A percentile compares a stretch with the other conserved stretches of the same genome.
phyloP scores from a whole-genome alignment of 2,113 vertebrate genomes.

The Epinephelus moara region DNA sequence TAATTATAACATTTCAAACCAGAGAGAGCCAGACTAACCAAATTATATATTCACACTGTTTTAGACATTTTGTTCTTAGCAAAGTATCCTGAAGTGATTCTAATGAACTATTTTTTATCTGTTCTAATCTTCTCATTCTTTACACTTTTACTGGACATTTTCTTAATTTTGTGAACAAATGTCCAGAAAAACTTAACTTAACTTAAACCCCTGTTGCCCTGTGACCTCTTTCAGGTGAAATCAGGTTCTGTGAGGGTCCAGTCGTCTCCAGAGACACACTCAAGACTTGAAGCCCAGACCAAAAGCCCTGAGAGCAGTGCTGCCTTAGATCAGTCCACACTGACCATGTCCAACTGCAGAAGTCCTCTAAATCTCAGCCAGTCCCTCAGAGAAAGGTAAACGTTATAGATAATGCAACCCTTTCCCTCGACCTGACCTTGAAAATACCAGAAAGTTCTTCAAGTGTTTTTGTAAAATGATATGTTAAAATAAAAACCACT shows the following conservation, averaged over 20 bases:
- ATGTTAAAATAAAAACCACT: background rate
- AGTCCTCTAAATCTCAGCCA: slow-evolving; percentile 82
- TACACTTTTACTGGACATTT: background rate
- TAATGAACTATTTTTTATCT: background rate
- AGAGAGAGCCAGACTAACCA: background rate
- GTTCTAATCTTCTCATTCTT: background rate
- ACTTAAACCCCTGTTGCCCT: background rate
- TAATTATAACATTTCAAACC: slow-evolving; percentile 5
- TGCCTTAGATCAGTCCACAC: slow-evolving; percentile 67
- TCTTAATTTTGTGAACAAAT: background rate
- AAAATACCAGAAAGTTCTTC: background rate
- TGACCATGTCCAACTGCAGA: slow-evolving; percentile 67
- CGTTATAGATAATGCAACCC: background rate
- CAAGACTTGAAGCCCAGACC: slow-evolving; percentile 56
- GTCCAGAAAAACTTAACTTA: background rate
- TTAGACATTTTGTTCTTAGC: background rate
- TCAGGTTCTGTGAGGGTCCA: slow-evolving; percentile 68
- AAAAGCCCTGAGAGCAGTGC: slow-evolving; percentile 56
- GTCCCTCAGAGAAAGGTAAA: slow-evolving; percentile 92
- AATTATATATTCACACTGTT: background rate
- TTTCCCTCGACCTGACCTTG: background rate
- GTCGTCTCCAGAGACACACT: slow-evolving; percentile 68
- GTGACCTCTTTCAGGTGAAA: slow-evolving; percentile 74
- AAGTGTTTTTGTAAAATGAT: background rate
- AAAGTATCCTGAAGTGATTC: background rate